phyloP scores from a whole-genome alignment of 2,113 vertebrate genomes.

The Larimichthys polyactis region DNA sequence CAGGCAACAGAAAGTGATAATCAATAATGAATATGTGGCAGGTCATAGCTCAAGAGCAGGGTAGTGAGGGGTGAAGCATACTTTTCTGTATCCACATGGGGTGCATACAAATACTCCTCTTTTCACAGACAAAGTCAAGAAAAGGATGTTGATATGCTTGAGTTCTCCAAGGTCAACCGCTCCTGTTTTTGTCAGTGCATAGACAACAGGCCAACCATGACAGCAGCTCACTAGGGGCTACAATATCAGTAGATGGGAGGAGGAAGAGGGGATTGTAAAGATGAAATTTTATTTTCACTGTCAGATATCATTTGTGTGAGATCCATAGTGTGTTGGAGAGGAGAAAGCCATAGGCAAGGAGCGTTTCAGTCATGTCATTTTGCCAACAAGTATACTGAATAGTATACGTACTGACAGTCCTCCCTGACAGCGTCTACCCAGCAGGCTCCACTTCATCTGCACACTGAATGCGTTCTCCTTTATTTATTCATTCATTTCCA shows the following conservation, averaged over 20 bases:
- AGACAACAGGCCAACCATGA: conserved; percentile 20
- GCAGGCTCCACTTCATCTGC: conserved; percentile 75
- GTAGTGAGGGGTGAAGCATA: conserved; percentile 36
- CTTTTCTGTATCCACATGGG: conserved; percentile 41
- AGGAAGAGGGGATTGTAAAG: conserved; percentile 8
- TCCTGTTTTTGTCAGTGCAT: conserved; percentile 15
- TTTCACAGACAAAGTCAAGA: conserved; percentile 45
- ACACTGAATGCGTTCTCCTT: conserved; percentile 73
- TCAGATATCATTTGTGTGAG: conserved; percentile 45
- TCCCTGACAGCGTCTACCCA: conserved; percentile 55
- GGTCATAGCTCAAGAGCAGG: conserved; percentile 66
- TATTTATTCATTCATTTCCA: conserved; percentile 83
- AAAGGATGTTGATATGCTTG: conserved; percentile 39
- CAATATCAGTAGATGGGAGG: not conserved
- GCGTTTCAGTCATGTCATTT: conserved; percentile 45
- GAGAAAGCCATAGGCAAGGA: conserved; percentile 21
- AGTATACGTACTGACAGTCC: conserved; percentile 57
- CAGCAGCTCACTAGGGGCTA: conserved; percentile 20
- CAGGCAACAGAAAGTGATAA: conserved; percentile 49
- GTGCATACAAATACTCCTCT: conserved; percentile 56
- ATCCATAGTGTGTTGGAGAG: conserved; percentile 1
- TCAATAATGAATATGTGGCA: conserved; percentile 77
- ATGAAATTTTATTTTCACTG: conserved; percentile 25
- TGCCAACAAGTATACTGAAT: conserved; percentile 52
- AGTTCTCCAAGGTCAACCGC: conserved; percentile 18